These are phyloP conservation scores for Zaprionus davidi DNA, from an alignment of 1,140 invertebrate species.

Conservation along the genomic window DNA sequence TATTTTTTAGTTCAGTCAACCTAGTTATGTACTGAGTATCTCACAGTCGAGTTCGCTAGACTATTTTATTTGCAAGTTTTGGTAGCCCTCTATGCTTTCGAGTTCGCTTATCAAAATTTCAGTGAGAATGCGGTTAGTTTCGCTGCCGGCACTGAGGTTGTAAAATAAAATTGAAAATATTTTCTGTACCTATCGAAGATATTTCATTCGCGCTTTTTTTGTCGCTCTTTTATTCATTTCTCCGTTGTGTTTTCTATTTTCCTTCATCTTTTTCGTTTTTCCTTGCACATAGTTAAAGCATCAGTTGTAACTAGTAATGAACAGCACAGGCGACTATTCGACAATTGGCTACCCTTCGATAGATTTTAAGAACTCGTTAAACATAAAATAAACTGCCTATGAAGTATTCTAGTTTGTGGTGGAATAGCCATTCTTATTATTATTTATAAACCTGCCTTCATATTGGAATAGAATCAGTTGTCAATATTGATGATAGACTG, in stretches of 20 bases:
- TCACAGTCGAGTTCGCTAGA: not conserved
- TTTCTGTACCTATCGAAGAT: constrained; percentile 59
- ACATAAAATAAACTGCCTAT: too few relatives aligned
- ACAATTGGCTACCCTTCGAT: not conserved
- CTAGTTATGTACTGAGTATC: not conserved
- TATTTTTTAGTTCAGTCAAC: not conserved
- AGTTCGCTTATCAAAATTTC: constrained; percentile 53
- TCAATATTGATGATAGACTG: too few relatives aligned
- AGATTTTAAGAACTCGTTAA: too few relatives aligned
- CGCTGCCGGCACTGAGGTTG: constrained; percentile 50
- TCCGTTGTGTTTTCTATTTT: constrained; percentile 2
- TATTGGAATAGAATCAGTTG: too few relatives aligned
- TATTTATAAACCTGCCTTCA: too few relatives aligned
- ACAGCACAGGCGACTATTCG: not conserved
- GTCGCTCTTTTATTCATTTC: constrained; percentile 6
- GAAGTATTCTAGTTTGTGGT: too few relatives aligned
- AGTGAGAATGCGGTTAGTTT: constrained; percentile 48
- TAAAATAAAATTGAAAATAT: constrained; percentile 77
- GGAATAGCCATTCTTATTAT: too few relatives aligned
- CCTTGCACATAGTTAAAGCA: constrained; percentile 78
- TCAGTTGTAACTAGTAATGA: constrained; percentile 58
- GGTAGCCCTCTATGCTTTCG: constrained; percentile 5
- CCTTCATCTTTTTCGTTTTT: not conserved
- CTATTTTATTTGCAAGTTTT: not conserved
- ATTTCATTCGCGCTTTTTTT: constrained; percentile 23